phyloP scores from a whole-genome alignment of 2,797 vertebrate species.

The Sebastes ruberrimus region DNA sequence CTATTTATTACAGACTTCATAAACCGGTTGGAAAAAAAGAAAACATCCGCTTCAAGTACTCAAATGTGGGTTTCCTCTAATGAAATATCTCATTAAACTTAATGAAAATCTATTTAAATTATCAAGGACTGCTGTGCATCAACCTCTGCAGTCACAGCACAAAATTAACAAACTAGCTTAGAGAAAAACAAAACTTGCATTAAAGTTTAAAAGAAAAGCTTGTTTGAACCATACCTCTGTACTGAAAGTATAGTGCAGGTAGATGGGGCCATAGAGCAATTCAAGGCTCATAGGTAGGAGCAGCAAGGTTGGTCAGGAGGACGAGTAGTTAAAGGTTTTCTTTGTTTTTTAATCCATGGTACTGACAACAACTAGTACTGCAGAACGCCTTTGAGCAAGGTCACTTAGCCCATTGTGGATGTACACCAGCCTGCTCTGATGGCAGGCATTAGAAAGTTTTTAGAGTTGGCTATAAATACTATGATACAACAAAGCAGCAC shows the following conservation, averaged over 20 bases:
- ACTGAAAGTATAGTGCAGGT: slow-evolving; percentile 21
- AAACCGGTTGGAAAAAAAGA: neutral
- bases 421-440: slow-evolving; percentile 26
- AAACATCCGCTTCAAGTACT: neutral
- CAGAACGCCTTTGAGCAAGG: slow-evolving; percentile 39
- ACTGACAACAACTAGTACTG: neutral
- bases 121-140: neutral
- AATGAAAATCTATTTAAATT: neutral
- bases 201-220: neutral
- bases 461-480: slow-evolving; percentile 55
- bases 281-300: neutral
- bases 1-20: slow-evolving; percentile 11
- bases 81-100: neutral
- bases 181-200: neutral
- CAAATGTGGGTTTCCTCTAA: neutral
- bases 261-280: slow-evolving; percentile 40
- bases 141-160: neutral
- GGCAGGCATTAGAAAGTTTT: slow-evolving; percentile 22
- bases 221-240: neutral
- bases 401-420: slow-evolving; percentile 11
- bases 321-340: neutral
- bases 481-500: slow-evolving; percentile 25
- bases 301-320: neutral
- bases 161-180: neutral
- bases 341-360: neutral